Percentiles rank a stretch among this genome's conserved stretches.
phyloP scores from a whole-genome alignment of 2,888 invertebrate genomes.

The Brassicogethes aeneus region DNA sequence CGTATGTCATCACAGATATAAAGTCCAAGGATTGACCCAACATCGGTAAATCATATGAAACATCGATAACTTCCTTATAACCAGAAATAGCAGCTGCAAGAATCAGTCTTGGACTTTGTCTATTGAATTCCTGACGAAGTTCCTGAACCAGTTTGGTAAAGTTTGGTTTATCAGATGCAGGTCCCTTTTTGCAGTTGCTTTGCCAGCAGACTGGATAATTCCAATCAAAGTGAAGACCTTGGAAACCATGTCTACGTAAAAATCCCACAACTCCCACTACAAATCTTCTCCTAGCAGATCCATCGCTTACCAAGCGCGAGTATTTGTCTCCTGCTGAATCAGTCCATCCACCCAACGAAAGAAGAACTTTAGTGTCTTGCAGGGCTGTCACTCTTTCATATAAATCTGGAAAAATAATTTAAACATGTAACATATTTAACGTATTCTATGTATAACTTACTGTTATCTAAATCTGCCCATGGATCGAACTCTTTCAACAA shows the following conservation, averaged over 20 bases:
- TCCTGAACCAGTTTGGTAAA: conserved; percentile 70
- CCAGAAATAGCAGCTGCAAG: conserved; percentile 80
- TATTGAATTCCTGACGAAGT: conserved; percentile 52
- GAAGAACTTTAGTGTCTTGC: conserved; percentile 54
- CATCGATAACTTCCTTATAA: conserved; percentile 82
- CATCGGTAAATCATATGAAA: conserved; percentile 69
- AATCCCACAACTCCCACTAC: conserved; percentile 61
- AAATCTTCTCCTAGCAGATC: conserved; percentile 58
- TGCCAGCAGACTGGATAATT: conserved; percentile 93
- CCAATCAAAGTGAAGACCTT: conserved; percentile 89
- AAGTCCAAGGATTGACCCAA: conserved; percentile 67
- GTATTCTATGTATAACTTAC: conserved; percentile 42
- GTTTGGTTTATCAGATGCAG: conserved; percentile 66
- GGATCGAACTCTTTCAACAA: conserved; percentile 75
- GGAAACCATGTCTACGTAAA: conserved; percentile 65
- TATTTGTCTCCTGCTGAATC: conserved; percentile 86
- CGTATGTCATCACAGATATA: conserved; percentile 79
- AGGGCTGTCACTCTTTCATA: conserved; percentile 70
- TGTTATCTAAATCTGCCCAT: conserved; percentile 80
- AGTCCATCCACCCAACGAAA: conserved; percentile 93
- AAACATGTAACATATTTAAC: not conserved
- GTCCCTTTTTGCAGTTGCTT: conserved; percentile 77
- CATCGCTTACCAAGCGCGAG: conserved; percentile 64
- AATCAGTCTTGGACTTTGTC: conserved; percentile 56
- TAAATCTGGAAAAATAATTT: conserved; percentile 49